Conservation (phyloP, 2,797 vertebrate species). For the Hyperoplus lanceolatus region DNA sequence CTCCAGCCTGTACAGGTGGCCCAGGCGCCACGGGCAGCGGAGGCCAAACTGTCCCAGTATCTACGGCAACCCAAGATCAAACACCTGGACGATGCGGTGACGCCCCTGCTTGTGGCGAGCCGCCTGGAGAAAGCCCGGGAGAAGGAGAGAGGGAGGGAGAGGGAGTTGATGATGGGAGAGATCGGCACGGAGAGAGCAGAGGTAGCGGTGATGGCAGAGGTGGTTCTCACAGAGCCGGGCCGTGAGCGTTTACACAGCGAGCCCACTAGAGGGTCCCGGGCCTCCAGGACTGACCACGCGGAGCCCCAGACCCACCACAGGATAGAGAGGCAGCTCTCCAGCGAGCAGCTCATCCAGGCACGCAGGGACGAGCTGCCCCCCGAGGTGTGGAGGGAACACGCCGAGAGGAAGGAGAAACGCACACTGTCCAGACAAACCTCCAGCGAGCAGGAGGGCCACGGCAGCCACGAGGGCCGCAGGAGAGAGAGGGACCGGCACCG, state of each 20-base stretch:
- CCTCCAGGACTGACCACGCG: conserved; percentile 72
- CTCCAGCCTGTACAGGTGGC: conserved; percentile 58
- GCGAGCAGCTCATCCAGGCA: conserved; percentile 85
- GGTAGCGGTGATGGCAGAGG: conserved; percentile 83
- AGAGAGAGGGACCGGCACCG: conserved; percentile 88
- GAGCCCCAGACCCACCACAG: conserved; percentile 83
- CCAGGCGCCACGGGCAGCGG: conserved; percentile 46
- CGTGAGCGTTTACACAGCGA: conserved; percentile 80
- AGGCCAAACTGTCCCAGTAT: conserved; percentile 71
- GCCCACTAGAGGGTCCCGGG: conserved; percentile 74
- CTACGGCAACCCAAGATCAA: conserved; percentile 90
- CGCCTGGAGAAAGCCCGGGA: conserved; percentile 71
- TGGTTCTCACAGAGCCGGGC: conserved; percentile 81
- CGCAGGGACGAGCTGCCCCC: conserved; percentile 86
- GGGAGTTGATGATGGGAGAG: conserved; percentile 63
- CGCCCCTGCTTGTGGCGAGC: conserved; percentile 74
- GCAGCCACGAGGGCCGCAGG: conserved; percentile 78
- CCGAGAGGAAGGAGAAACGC: conserved; percentile 82
- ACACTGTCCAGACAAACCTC: conserved; percentile 86
- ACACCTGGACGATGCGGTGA: conserved; percentile 84
- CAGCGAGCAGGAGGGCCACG: conserved; percentile 83
- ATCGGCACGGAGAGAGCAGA: conserved; percentile 56
- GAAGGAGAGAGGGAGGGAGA: conserved; percentile 67
- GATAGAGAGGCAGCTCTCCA: conserved; percentile 84
- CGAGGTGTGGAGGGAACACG: conserved; percentile 87